Percentiles rank a stretch among this genome's conserved stretches.
These are phyloP conservation scores for Ceratotherium simum DNA, from an alignment of 2,113 vertebrate species.

Conservation along the genomic window DNA sequence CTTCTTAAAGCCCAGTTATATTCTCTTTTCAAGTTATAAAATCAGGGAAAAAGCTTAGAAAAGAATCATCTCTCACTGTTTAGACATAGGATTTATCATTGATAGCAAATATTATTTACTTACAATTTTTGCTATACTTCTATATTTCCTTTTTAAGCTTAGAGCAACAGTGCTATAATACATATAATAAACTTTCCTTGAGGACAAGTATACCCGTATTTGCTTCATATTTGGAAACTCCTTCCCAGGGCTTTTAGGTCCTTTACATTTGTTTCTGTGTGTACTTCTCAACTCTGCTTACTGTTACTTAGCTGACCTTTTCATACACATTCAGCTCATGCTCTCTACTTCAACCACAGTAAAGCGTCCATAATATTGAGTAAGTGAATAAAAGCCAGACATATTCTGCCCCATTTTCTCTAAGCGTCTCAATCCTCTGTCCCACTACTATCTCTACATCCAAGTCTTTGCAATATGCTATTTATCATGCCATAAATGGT, in stretches of 20 bases:
- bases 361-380: neutral
- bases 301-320: conserved; percentile 4
- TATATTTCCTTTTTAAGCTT: conserved; percentile 24
- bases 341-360: neutral
- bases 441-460: neutral
- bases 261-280: neutral
- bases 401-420: conserved; percentile 13
- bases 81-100: neutral
- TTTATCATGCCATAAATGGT: conserved; percentile 3
- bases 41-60: neutral
- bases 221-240: conserved; percentile 10
- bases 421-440: neutral
- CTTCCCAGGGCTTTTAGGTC: conserved; percentile 46
- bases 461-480: neutral
- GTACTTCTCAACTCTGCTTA: conserved; percentile 1
- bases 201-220: conserved; percentile 20
- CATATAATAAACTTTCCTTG: neutral
- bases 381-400: neutral
- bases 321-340: conserved; percentile 27
- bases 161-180: neutral
- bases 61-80: conserved; percentile 32
- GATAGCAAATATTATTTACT: conserved; percentile 34
- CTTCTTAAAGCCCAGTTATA: neutral
- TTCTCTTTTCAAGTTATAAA: conserved; percentile 26
- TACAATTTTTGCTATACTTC: conserved; percentile 18